Conservation (phyloP, 1,140 invertebrate genomes). For the Aphaenogaster floridana region DNA sequence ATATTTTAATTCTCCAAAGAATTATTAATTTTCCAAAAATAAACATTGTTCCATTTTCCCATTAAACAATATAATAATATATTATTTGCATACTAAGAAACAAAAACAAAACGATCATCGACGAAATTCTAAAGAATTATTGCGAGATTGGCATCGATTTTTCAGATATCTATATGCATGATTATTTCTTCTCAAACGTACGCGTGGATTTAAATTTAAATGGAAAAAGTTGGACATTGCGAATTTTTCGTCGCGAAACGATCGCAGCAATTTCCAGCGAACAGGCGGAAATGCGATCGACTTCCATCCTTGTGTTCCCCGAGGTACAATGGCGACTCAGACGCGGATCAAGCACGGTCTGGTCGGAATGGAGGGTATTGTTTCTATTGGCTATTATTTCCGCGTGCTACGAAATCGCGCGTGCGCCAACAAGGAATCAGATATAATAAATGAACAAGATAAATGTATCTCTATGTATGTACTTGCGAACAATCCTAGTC, state of each 20-base stretch:
- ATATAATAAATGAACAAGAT: neutral
- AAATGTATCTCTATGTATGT: neutral
- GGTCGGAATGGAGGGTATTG: constrained; percentile 55
- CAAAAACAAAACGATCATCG: neutral
- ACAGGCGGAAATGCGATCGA: constrained; percentile 46
- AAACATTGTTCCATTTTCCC: neutral
- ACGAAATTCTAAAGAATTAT: constrained; percentile 18
- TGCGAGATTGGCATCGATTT: constrained; percentile 14
- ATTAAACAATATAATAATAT: neutral
- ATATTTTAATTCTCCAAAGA: neutral
- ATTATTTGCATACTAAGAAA: neutral
- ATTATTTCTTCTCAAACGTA: constrained; percentile 45
- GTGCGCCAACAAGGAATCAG: neutral
- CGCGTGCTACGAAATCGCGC: constrained; percentile 37
- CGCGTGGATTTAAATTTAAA: constrained; percentile 65
- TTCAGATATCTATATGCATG: neutral
- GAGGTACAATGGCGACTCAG: constrained; percentile 62
- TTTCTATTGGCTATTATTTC: constrained; percentile 74
- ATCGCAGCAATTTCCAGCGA: constrained; percentile 44
- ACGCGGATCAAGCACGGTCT: constrained; percentile 34
- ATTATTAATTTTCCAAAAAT: neutral
- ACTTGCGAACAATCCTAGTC: neutral
- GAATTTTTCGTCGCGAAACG: constrained; percentile 43
- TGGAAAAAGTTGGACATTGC: constrained; percentile 55
- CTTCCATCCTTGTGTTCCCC: constrained; percentile 54